Evolutionary conservation across 2,888 invertebrate genomes (phyloP).

Genomic region (Bellardia pandia): DNA sequence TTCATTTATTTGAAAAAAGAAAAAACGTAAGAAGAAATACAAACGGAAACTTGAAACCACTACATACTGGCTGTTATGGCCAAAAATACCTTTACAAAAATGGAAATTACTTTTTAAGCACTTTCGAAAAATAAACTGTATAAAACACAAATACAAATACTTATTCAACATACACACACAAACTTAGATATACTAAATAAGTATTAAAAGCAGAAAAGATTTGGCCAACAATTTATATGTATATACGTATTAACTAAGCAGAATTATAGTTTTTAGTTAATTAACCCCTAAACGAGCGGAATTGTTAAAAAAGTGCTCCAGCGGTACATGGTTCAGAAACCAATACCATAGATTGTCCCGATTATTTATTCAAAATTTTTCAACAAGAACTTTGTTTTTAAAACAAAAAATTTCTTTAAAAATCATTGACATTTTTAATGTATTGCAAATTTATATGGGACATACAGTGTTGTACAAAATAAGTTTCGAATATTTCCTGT

Average conservation of each 20-base stretch:
- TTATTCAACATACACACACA: neutral
- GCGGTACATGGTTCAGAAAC: too few relatives aligned
- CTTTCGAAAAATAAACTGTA: slow-evolving; percentile 18
- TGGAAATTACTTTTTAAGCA: slow-evolving; percentile 53
- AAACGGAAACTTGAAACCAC: slow-evolving; percentile 34
- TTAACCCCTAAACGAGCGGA: slow-evolving; percentile 11
- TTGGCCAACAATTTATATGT: slow-evolving; percentile 1
- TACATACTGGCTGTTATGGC: neutral
- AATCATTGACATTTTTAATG: too few relatives aligned
- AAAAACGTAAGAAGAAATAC: neutral
- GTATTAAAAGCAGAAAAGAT: neutral
- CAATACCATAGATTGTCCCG: too few relatives aligned
- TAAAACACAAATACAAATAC: slow-evolving; percentile 19
- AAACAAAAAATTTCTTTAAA: too few relatives aligned
- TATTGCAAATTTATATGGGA: too few relatives aligned
- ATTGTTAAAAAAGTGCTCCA: neutral
- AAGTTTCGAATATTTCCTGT: too few relatives aligned
- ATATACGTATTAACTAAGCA: neutral
- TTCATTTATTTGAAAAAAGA: slow-evolving; percentile 32
- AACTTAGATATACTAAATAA: too few relatives aligned
- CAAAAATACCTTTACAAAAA: slow-evolving; percentile 43
- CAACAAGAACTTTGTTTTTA: too few relatives aligned
- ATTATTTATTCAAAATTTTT: too few relatives aligned
- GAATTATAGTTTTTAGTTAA: neutral
- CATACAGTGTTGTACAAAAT: too few relatives aligned